Percentiles rank a stretch among this genome's conserved stretches.
phyloP scores from a whole-genome alignment of 2,888 invertebrate genomes.

The Drosophila nr. perissopoda region DNA sequence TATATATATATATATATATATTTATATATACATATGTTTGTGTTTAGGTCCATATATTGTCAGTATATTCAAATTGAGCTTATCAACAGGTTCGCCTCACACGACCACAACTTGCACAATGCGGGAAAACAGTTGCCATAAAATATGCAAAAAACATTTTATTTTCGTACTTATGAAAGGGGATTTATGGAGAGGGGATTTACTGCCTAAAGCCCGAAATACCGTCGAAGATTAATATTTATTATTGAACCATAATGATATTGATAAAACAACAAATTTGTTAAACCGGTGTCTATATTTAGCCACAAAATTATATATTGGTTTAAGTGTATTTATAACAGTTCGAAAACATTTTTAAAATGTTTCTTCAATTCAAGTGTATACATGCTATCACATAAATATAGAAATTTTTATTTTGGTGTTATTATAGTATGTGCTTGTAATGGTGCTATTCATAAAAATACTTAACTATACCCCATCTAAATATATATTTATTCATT shows the following conservation, averaged over 20 bases:
- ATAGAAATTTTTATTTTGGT: not conserved
- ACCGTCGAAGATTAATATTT: not conserved
- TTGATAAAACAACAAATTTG: not conserved
- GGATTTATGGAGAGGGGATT: slow-evolving; percentile 11
- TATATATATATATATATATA: not conserved
- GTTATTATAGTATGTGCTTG: not conserved
- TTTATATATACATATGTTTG: not conserved
- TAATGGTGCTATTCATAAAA: not conserved
- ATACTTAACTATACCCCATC: not conserved
- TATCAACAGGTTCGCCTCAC: slow-evolving; percentile 67
- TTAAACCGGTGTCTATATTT: not conserved
- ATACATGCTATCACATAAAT: not conserved
- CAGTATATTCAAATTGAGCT: slow-evolving; percentile 74
- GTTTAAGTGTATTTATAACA: not conserved
- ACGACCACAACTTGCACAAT: slow-evolving; percentile 42
- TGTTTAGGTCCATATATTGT: slow-evolving; percentile 62
- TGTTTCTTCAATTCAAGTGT: not conserved
- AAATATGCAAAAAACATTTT: slow-evolving; percentile 28
- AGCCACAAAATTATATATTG: not conserved
- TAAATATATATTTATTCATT: not conserved
- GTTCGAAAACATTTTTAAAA: not conserved
- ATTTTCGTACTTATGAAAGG: slow-evolving; percentile 5
- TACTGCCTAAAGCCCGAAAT: slow-evolving; percentile 14
- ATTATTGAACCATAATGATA: not conserved
- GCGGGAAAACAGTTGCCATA: slow-evolving; percentile 42